Conservation (phyloP, 2,888 invertebrate species). For the Selenia dentaria region DNA sequence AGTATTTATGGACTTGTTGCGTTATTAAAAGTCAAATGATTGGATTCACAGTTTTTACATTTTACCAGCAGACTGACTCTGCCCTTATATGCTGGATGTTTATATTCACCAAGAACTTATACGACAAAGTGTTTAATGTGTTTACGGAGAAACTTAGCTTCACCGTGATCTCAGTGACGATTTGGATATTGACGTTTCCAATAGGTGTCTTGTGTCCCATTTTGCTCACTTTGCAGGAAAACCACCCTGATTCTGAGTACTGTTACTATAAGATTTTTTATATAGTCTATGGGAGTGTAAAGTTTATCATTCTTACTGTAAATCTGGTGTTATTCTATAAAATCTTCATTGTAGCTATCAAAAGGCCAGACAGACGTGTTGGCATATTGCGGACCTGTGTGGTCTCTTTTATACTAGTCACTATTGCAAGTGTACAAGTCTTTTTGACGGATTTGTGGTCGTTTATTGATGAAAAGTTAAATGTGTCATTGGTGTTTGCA, state of each 20-base stretch:
- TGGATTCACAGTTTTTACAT: conserved; percentile 31
- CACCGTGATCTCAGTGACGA: conserved; percentile 32
- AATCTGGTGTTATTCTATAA: conserved; percentile 54
- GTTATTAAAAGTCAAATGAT: no score
- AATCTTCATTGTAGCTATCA: conserved; percentile 52
- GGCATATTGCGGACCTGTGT: conserved; percentile 35
- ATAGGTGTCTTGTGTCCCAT: conserved; percentile 44
- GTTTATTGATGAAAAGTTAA: not conserved
- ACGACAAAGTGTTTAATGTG: conserved; percentile 61
- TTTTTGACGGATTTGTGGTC: conserved; percentile 50
- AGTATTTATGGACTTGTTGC: conserved; percentile 33
- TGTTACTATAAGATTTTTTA: conserved; percentile 35
- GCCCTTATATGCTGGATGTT: conserved; percentile 62
- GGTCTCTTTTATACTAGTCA: conserved; percentile 52
- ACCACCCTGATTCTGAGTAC: not conserved
- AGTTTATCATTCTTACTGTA: conserved; percentile 49
- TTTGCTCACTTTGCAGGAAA: not conserved
- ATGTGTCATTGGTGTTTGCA: conserved; percentile 14
- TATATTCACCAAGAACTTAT: conserved; percentile 62
- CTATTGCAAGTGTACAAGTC: conserved; percentile 58
- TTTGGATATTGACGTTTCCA: conserved; percentile 52
- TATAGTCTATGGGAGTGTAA: conserved; percentile 43
- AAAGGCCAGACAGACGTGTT: conserved; percentile 14
- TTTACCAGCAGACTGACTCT: conserved; percentile 55
- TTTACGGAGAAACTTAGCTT: conserved; percentile 45